A percentile compares a stretch with the other conserved stretches of the same genome.
Conservation (phyloP, 30 jellyfish, hydroid and myxozoan genomes). For the Rhopilema esculentum region DNA sequence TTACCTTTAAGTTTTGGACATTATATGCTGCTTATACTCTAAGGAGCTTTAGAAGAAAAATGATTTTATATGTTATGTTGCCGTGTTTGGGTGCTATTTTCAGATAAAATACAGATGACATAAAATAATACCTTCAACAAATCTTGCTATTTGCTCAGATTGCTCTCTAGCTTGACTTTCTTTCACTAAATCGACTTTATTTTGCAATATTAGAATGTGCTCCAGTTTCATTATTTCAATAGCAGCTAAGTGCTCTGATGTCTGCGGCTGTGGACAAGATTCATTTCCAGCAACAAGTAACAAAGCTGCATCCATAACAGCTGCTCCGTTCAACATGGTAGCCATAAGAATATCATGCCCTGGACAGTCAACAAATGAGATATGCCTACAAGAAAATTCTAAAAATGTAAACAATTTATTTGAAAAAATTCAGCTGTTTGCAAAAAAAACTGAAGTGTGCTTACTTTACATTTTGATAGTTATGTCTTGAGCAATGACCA, state of each 20-base stretch:
- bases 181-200: conserved; percentile 94
- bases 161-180: conserved; percentile 98
- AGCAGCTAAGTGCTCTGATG: conserved; percentile 99
- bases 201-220: conserved; percentile 93
- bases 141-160: conserved; percentile 87
- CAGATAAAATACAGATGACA: too few relatives aligned
- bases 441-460: neutral
- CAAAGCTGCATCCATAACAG: conserved; percentile 99
- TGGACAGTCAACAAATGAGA: conserved; percentile 98
- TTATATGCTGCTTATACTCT: too few relatives aligned
- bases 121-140: conserved; percentile 82
- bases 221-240: conserved; percentile 96
- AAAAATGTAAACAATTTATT: too few relatives aligned
- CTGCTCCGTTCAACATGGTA: conserved; percentile 99
- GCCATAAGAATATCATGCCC: conserved; percentile 99
- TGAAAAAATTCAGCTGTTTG: too few relatives aligned
- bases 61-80: too few relatives aligned
- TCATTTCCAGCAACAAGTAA: conserved; percentile 97
- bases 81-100: too few relatives aligned
- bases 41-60: too few relatives aligned
- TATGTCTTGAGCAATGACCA: too few relatives aligned
- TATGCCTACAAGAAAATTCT: conserved; percentile 81
- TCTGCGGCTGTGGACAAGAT: conserved; percentile 99
- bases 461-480: neutral
- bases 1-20: too few relatives aligned